phyloP scores from a whole-genome alignment of 2,797 vertebrate species.

The Pangasius sanitwongsei region DNA sequence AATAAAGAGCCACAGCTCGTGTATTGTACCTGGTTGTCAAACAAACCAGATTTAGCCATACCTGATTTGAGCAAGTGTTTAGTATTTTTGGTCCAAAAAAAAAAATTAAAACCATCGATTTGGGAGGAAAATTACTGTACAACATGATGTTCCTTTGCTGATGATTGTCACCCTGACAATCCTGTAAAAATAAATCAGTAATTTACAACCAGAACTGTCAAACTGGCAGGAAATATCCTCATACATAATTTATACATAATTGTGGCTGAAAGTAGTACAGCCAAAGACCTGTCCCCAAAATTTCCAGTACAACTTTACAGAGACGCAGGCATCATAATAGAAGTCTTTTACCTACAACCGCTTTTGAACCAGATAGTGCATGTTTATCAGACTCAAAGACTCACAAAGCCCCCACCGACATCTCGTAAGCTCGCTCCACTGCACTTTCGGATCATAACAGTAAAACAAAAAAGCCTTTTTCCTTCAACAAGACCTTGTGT shows the following conservation, averaged over 20 bases:
- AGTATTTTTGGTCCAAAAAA: neutral
- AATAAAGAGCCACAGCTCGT: neutral
- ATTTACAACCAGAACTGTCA: neutral
- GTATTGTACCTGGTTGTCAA: neutral
- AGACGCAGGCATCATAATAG: neutral
- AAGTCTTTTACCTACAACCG: no score
- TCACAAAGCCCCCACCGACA: no score
- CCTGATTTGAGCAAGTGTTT: neutral
- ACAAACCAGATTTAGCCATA: neutral
- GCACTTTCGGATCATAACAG: neutral
- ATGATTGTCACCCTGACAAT: neutral
- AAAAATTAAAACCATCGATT: neutral
- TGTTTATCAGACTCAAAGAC: no score
- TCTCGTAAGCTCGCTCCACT: neutral
- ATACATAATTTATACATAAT: neutral
- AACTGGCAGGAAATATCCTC: neutral
- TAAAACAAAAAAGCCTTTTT: neutral
- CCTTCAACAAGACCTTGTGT: neutral
- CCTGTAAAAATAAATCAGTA: neutral
- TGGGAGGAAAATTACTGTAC: neutral
- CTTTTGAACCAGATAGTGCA: no score
- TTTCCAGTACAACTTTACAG: neutral
- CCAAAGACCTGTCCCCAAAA: neutral
- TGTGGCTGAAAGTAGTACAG: neutral
- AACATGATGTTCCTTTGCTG: neutral